A percentile compares a stretch with the other conserved stretches of the same genome.
Conservation (phyloP, 2,797 vertebrate species). For the Basileuterus tristriatus region DNA sequence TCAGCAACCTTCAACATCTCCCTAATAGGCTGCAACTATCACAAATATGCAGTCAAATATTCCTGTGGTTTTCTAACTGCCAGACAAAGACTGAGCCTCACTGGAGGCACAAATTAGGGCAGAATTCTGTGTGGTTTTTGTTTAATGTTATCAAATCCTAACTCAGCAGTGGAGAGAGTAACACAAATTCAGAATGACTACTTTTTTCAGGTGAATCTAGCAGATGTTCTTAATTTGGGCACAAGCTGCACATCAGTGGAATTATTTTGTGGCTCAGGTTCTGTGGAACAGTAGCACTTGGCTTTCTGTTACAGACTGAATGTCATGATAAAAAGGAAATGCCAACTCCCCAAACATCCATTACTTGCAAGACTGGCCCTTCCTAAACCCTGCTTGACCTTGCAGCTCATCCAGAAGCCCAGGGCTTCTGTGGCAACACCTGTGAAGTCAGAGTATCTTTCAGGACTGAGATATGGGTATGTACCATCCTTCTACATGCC, state of each 20-base stretch:
- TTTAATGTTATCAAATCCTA: neutral
- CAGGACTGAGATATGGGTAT: neutral
- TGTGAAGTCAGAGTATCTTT: neutral
- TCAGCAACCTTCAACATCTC: neutral
- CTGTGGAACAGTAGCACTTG: neutral
- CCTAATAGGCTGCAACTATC: neutral
- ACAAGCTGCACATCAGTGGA: fast-evolving
- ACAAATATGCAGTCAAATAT: slow-evolving; percentile 29
- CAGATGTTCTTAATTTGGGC: neutral
- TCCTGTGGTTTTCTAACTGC: slow-evolving; percentile 7
- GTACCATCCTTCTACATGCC: neutral
- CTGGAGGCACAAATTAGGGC: neutral
- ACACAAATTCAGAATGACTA: neutral
- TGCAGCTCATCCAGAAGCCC: neutral
- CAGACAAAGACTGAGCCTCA: neutral
- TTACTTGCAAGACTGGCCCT: neutral
- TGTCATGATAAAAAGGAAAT: neutral
- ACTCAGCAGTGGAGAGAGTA: neutral
- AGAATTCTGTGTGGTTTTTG: neutral
- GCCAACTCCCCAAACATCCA: neutral
- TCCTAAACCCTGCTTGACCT: neutral
- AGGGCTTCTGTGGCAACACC: neutral
- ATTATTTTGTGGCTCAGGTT: neutral
- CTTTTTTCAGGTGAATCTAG: neutral
- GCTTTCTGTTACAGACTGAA: neutral